These are phyloP conservation scores for Drosophila meridiana DNA, from an alignment of 2,888 invertebrate species.

Conservation along the genomic window DNA sequence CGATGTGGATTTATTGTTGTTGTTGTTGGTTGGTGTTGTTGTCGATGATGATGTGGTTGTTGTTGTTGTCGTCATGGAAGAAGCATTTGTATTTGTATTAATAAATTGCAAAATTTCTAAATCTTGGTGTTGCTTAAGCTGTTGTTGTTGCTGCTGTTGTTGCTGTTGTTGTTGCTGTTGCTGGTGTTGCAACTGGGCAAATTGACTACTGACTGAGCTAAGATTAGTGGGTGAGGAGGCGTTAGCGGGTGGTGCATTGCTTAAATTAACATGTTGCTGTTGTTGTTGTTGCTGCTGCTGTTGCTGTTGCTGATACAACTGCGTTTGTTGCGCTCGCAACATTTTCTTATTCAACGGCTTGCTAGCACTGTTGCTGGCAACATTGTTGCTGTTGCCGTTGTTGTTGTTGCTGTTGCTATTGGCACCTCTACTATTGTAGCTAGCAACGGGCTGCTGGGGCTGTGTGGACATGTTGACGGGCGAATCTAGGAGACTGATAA, in stretches of 20 bases:
- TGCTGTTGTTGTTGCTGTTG: slow-evolving; percentile 63
- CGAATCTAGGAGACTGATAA: slow-evolving; percentile 56
- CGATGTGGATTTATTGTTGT: slow-evolving; percentile 39
- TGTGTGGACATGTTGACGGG: slow-evolving; percentile 74
- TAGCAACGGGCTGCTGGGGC: slow-evolving; percentile 50
- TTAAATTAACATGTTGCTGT: slow-evolving; percentile 41
- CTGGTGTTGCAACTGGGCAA: slow-evolving; percentile 65
- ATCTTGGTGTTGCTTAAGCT: slow-evolving; percentile 74
- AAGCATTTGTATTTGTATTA: slow-evolving; percentile 69
- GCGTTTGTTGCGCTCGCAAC: slow-evolving; percentile 84
- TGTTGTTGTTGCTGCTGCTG: slow-evolving; percentile 55
- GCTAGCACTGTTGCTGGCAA: slow-evolving; percentile 46
- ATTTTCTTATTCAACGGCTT: slow-evolving; percentile 84
- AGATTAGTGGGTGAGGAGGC: slow-evolving; percentile 58
- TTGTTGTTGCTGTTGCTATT: slow-evolving; percentile 35
- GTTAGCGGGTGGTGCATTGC: slow-evolving; percentile 44
- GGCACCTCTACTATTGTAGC: slow-evolving; percentile 41
- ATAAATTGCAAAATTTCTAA: slow-evolving; percentile 82
- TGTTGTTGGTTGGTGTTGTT: slow-evolving; percentile 40
- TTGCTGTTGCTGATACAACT: slow-evolving; percentile 77
- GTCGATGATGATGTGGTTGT: slow-evolving; percentile 42
- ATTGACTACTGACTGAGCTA: slow-evolving; percentile 54
- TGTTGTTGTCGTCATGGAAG: slow-evolving; percentile 59
- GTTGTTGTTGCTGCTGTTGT: slow-evolving; percentile 63
- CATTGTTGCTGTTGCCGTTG: slow-evolving; percentile 38